These are phyloP conservation scores for Psettodes erumei DNA, from an alignment of 2,113 vertebrate genomes.

Conservation along the genomic window DNA sequence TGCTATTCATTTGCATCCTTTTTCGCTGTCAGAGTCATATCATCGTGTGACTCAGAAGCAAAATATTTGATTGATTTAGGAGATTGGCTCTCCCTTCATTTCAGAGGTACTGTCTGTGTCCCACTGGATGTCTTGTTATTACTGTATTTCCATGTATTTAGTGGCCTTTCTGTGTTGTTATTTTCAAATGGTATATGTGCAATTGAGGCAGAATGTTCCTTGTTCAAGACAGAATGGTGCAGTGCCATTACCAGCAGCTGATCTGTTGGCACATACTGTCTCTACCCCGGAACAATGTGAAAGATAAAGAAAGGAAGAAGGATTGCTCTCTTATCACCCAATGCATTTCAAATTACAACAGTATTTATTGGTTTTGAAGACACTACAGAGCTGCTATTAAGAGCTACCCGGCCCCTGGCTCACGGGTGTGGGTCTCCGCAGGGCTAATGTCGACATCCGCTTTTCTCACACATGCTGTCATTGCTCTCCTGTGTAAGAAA, in stretches of 20 bases:
- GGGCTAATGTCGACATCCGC: conserved; percentile 33
- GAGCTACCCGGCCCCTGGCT: conserved; percentile 21
- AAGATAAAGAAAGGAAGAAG: conserved; percentile 57
- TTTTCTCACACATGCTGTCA: conserved; percentile 60
- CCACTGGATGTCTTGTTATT: conserved; percentile 76
- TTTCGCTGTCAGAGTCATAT: conserved; percentile 64
- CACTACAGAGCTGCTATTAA: conserved; percentile 52
- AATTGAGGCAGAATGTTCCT: conserved; percentile 79
- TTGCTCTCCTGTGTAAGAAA: conserved; percentile 36
- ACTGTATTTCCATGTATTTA: conserved; percentile 78
- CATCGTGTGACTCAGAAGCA: conserved; percentile 59
- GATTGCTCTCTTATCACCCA: conserved; percentile 51
- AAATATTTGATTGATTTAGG: conserved; percentile 65
- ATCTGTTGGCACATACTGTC: conserved; percentile 73
- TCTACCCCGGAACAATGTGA: conserved; percentile 76
- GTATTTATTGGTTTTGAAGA: conserved; percentile 54
- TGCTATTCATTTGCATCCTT: conserved; percentile 62
- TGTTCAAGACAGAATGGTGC: conserved; percentile 69
- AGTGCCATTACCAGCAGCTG: conserved; percentile 76
- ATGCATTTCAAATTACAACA: conserved; percentile 40
- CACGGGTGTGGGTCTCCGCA: conserved; percentile 5
- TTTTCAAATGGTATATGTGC: conserved; percentile 70
- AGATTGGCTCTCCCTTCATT: conserved; percentile 55
- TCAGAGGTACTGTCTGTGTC: conserved; percentile 69
- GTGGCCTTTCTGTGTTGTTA: conserved; percentile 79